These are phyloP conservation scores for Psilanteris sp. DNA, from an alignment of 1,140 invertebrate species.

Conservation along the genomic window DNA sequence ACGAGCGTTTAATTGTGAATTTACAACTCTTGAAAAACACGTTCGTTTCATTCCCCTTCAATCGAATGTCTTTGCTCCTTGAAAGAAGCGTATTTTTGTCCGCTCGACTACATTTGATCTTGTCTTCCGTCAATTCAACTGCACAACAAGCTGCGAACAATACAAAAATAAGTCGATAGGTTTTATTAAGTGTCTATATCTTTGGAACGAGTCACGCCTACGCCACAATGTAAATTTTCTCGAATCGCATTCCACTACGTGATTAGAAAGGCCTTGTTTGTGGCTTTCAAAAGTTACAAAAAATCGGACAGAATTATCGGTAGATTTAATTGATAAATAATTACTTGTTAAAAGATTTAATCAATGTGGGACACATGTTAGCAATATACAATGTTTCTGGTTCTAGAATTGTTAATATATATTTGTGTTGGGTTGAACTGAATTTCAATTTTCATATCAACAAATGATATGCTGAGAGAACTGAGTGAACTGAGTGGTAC, in stretches of 20 bases:
- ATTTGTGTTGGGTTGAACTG: too few relatives aligned
- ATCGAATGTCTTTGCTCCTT: background rate
- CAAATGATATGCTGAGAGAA: too few relatives aligned
- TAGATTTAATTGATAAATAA: conserved; percentile 46
- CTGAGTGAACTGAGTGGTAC: too few relatives aligned
- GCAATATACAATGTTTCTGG: background rate
- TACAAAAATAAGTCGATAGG: conserved; percentile 53
- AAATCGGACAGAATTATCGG: conserved; percentile 10
- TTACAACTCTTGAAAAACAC: conserved; percentile 7
- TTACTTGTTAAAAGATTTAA: conserved; percentile 29
- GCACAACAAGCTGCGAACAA: conserved; percentile 44
- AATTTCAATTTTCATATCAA: too few relatives aligned
- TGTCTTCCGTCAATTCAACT: conserved; percentile 37
- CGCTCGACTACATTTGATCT: conserved; percentile 9
- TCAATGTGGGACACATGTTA: conserved; percentile 22
- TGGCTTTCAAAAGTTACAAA: conserved; percentile 19
- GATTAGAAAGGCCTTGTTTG: conserved; percentile 53
- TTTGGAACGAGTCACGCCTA: conserved; percentile 55
- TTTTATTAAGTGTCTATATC: conserved; percentile 53
- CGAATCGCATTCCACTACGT: conserved; percentile 24
- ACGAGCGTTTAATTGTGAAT: conserved; percentile 29
- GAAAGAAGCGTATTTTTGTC: conserved; percentile 7
- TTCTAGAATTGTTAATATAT: background rate
- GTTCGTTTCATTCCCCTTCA: background rate
- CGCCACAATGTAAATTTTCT: conserved; percentile 39